A percentile compares a stretch with the other conserved stretches of the same genome.
Conservation (phyloP, 2,113 vertebrate genomes). For the Urocitellus parryii region DNA sequence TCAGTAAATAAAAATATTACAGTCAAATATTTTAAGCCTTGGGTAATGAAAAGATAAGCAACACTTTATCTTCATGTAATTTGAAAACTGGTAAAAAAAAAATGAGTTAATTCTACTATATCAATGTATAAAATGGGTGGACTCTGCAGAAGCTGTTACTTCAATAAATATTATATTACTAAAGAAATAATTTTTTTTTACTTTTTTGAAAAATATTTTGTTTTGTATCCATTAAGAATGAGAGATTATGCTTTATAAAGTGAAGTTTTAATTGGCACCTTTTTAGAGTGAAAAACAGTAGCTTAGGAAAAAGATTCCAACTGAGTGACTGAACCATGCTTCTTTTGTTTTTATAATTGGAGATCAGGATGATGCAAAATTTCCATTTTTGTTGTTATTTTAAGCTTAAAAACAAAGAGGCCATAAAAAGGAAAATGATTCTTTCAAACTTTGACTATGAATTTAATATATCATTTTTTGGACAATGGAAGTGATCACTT, state of each 20-base stretch:
- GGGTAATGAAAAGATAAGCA: conserved; percentile 20
- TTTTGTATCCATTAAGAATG: not conserved
- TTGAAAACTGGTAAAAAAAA: not conserved
- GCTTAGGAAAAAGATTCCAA: not conserved
- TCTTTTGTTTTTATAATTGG: conserved; percentile 2
- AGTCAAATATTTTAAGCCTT: conserved; percentile 1
- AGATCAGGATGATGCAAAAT: not conserved
- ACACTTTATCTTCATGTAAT: not conserved
- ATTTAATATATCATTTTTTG: not conserved
- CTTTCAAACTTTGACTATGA: not conserved
- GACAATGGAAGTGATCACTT: not conserved
- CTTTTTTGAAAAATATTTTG: not conserved
- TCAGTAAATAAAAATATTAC: conserved; percentile 32
- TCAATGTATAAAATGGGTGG: not conserved
- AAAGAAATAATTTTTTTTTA: not conserved
- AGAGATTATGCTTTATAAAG: conserved; percentile 48
- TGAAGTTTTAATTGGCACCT: conserved; percentile 43
- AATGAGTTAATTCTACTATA: not conserved
- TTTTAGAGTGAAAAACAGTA: conserved; percentile 36
- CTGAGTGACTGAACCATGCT: not conserved
- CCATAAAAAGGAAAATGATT: not conserved
- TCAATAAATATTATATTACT: not conserved
- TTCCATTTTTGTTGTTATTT: conserved; percentile 16
- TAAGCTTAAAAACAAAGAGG: not conserved
- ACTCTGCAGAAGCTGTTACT: not conserved